phyloP scores from a whole-genome alignment of 2,113 vertebrate genomes.

The Nothobranchius kuhntae region DNA sequence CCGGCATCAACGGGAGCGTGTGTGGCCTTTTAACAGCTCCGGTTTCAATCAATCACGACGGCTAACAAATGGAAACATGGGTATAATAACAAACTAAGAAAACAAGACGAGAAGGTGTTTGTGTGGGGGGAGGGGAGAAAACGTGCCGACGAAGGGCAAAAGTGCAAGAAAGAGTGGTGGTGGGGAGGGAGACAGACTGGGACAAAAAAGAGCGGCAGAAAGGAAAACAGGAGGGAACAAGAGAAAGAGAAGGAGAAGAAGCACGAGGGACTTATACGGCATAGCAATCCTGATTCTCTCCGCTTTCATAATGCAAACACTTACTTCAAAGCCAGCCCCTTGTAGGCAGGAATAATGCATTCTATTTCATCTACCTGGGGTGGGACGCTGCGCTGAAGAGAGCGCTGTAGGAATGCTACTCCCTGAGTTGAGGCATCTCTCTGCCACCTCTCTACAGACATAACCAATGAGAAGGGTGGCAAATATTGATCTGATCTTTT shows the following conservation, averaged over 20 bases:
- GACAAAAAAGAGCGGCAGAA: slow-evolving; percentile 32
- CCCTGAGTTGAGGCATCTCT: slow-evolving; percentile 21
- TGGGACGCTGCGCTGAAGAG: slow-evolving; percentile 53
- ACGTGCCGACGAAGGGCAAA: slow-evolving; percentile 3
- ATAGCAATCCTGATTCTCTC: slow-evolving; percentile 69
- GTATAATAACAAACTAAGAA: slow-evolving; percentile 63
- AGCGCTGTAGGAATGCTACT: slow-evolving; percentile 33
- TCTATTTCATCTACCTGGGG: slow-evolving; percentile 75
- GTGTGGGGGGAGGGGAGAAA: slow-evolving; percentile 13
- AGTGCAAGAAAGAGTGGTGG: background rate
- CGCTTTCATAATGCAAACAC: slow-evolving; percentile 73
- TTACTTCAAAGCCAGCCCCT: slow-evolving; percentile 74
- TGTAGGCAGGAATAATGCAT: slow-evolving; percentile 71
- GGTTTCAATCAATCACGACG: slow-evolving; percentile 70
- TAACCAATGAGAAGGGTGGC: slow-evolving; percentile 3
- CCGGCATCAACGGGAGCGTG: slow-evolving; percentile 22
- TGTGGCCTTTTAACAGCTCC: slow-evolving; percentile 70
- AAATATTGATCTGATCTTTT: background rate
- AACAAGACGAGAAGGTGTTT: slow-evolving; percentile 64
- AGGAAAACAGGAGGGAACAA: slow-evolving; percentile 12
- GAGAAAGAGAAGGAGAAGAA: slow-evolving; percentile 35
- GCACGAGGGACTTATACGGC: slow-evolving; percentile 51
- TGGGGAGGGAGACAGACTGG: too few relatives aligned
- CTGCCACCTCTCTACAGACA: slow-evolving; percentile 18
- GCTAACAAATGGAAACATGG: slow-evolving; percentile 62